phyloP scores from a whole-genome alignment of 2,888 invertebrate species.

The Icerya purchasi region DNA sequence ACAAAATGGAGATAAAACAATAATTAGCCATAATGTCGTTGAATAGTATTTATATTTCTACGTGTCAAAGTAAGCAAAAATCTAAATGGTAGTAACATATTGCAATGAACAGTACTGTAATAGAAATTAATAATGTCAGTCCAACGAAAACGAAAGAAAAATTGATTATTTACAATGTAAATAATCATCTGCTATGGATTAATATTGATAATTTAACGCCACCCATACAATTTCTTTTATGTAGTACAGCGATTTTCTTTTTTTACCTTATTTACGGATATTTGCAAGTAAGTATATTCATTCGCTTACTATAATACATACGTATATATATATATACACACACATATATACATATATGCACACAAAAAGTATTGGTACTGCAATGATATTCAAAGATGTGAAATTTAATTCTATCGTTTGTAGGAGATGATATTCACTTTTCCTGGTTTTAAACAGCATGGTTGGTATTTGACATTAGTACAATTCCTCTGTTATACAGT shows the following conservation, averaged over 20 bases:
- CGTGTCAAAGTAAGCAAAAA: too few species aligned
- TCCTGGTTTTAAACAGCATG: conserved; percentile 71
- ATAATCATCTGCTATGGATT: conserved; percentile 44
- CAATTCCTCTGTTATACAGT: conserved; percentile 72
- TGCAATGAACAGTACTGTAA: too few species aligned
- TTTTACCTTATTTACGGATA: conserved; percentile 83
- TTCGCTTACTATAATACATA: not conserved
- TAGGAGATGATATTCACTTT: conserved; percentile 74
- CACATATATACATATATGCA: not conserved
- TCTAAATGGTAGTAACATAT: too few species aligned
- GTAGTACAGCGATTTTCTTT: conserved; percentile 58
- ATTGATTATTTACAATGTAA: too few species aligned
- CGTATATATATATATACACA: not conserved
- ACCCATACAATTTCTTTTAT: conserved; percentile 48
- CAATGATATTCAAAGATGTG: too few species aligned
- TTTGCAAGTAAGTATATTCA: conserved; percentile 36
- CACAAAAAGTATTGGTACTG: not conserved
- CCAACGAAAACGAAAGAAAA: too few species aligned
- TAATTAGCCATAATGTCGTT: too few species aligned
- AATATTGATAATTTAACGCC: conserved; percentile 43
- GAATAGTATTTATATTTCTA: too few species aligned
- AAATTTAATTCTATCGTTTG: conserved; percentile 3
- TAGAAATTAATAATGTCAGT: too few species aligned
- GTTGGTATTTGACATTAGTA: conserved; percentile 76
- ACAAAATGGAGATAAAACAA: too few species aligned